Evolutionary conservation across 2,797 vertebrate genomes (phyloP).

Genomic region (Etheostoma perlongum): DNA sequence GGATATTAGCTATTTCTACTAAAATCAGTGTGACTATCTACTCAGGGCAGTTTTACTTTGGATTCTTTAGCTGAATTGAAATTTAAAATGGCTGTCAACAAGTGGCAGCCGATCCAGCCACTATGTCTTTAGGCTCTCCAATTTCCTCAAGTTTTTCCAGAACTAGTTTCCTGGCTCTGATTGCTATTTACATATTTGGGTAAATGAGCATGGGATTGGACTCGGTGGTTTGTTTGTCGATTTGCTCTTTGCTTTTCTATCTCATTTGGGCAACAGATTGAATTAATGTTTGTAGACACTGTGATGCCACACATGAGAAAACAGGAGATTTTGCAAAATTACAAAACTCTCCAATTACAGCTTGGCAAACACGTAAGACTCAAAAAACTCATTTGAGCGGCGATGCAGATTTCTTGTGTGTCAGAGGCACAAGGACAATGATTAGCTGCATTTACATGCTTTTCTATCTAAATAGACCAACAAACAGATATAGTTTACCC

Average conservation of each 20-base stretch:
- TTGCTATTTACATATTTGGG: conserved; percentile 86
- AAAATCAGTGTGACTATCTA: conserved; percentile 65
- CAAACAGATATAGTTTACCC: conserved; percentile 77
- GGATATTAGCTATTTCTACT: conserved; percentile 13
- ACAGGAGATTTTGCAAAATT: conserved; percentile 83
- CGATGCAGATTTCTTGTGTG: conserved; percentile 68
- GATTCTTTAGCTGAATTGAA: conserved; percentile 63
- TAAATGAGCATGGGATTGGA: conserved; percentile 83
- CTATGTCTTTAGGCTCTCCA: conserved; percentile 74
- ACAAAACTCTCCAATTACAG: conserved; percentile 84
- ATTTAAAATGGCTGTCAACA: conserved; percentile 65
- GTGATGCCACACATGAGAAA: conserved; percentile 83
- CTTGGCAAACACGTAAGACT: conserved; percentile 78
- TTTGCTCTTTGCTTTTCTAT: conserved; percentile 85
- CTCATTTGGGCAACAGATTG: conserved; percentile 87
- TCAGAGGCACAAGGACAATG: conserved; percentile 75
- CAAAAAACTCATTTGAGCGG: conserved; percentile 54
- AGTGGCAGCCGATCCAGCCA: conserved; percentile 60
- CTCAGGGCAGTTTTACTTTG: conserved; percentile 48
- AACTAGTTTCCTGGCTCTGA: conserved; percentile 81
- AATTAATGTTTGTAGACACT: conserved; percentile 87
- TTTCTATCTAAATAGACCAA: conserved; percentile 78
- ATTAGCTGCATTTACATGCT: conserved; percentile 80
- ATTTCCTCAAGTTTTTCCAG: conserved; percentile 75
- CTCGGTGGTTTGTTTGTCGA: conserved; percentile 84